A percentile compares a stretch with the other conserved stretches of the same genome.
These are phyloP conservation scores for Anodontia alba DNA, from an alignment of 2,888 invertebrate genomes.

Conservation along the genomic window DNA sequence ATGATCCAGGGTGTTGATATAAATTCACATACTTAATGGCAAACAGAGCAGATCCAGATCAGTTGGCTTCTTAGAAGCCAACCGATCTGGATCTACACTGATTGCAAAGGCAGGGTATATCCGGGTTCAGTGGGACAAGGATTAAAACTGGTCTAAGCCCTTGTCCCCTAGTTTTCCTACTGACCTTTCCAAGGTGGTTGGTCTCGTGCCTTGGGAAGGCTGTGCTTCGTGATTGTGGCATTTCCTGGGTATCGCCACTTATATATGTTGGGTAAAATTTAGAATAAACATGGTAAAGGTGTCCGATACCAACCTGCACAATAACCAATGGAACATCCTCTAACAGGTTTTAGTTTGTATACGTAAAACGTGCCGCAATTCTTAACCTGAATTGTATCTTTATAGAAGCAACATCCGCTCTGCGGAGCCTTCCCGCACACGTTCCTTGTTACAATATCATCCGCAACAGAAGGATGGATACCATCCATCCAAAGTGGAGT, in stretches of 20 bases:
- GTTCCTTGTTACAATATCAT: slow-evolving; percentile 31
- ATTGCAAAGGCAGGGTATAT: too few species aligned
- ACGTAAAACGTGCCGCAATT: slow-evolving; percentile 49
- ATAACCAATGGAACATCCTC: slow-evolving; percentile 48
- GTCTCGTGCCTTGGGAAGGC: not conserved
- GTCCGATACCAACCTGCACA: slow-evolving; percentile 59
- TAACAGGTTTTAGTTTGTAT: slow-evolving; percentile 39
- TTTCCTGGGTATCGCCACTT: too few species aligned
- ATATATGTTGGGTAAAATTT: too few species aligned
- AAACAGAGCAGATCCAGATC: too few species aligned
- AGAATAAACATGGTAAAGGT: too few species aligned
- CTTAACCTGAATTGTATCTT: slow-evolving; percentile 30
- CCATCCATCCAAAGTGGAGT: slow-evolving; percentile 53
- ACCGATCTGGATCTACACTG: too few species aligned
- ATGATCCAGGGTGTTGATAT: too few species aligned
- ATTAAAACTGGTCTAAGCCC: not conserved
- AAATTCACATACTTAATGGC: too few species aligned
- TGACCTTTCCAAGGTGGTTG: not conserved
- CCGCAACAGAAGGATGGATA: slow-evolving; percentile 32
- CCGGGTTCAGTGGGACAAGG: too few species aligned
- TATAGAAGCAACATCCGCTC: slow-evolving; percentile 26
- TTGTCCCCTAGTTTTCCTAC: not conserved
- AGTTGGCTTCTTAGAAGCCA: too few species aligned
- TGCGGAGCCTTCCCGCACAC: slow-evolving; percentile 7
- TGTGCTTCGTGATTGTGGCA: too few species aligned